Evolutionary conservation across 2,113 vertebrate species (phyloP).

Genomic region (Brienomyrus brachyistius): DNA sequence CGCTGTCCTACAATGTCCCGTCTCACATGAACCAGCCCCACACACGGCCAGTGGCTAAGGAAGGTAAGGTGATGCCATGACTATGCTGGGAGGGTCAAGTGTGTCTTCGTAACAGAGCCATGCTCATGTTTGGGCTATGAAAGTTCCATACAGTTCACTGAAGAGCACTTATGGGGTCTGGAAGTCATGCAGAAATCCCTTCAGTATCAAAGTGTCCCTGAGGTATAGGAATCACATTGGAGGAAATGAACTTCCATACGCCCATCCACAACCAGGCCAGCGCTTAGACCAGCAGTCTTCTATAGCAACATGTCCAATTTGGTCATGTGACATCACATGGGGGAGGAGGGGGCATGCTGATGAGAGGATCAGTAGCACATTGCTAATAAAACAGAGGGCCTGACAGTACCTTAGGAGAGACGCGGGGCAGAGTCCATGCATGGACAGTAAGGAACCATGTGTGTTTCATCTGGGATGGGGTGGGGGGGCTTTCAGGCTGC

Average conservation of each 20-base stretch:
- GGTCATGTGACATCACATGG: background rate
- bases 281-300: background rate
- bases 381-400: background rate
- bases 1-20: background rate
- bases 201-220: background rate
- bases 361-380: too few species aligned
- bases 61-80: background rate
- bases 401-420: background rate
- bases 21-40: constrained; percentile 2
- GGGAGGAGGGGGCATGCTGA: background rate
- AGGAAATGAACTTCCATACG: background rate
- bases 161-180: too few species aligned
- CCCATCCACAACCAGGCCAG: background rate
- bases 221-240: background rate
- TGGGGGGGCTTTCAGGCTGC: background rate
- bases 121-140: background rate
- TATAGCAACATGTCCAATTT: background rate
- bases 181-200: background rate
- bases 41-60: background rate
- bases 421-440: background rate
- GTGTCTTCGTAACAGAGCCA: background rate
- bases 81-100: background rate
- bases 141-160: too few species aligned
- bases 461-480: background rate
- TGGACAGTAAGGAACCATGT: background rate